Evolutionary conservation across 2,888 invertebrate species (phyloP).

Genomic region (Pteria penguin): DNA sequence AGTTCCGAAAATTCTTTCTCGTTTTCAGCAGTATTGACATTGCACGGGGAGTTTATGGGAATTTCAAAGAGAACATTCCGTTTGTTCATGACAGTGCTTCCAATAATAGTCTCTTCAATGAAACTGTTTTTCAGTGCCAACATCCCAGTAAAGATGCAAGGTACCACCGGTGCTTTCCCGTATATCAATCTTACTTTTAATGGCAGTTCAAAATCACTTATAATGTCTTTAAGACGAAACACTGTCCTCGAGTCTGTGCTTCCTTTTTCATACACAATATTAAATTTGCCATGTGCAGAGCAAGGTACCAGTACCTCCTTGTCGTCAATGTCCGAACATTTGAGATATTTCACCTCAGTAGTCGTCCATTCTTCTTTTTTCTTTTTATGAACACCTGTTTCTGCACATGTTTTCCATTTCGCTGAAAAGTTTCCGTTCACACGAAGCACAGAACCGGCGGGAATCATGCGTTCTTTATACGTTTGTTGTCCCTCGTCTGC

Average conservation of each 20-base stretch:
- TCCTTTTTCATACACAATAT: constrained; percentile 67
- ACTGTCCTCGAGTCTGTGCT: constrained; percentile 60
- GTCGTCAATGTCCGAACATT: constrained; percentile 63
- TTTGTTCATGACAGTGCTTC: constrained; percentile 66
- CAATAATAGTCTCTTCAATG: constrained; percentile 60
- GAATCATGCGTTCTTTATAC: constrained; percentile 64
- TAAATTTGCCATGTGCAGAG: constrained; percentile 66
- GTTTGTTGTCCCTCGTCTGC: constrained; percentile 51
- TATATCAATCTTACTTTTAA: constrained; percentile 70
- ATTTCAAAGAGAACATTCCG: constrained; percentile 72
- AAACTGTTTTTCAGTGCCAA: constrained; percentile 53
- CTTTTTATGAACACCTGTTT: constrained; percentile 65
- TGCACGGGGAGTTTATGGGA: constrained; percentile 52
- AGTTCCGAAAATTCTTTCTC: constrained; percentile 57
- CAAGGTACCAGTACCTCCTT: constrained; percentile 67
- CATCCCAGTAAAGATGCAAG: constrained; percentile 73
- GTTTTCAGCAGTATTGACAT: constrained; percentile 45
- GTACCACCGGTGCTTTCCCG: constrained; percentile 71
- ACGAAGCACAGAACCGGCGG: constrained; percentile 63
- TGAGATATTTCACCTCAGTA: constrained; percentile 67
- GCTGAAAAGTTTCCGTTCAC: constrained; percentile 66
- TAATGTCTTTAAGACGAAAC: constrained; percentile 70
- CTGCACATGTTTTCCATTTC: constrained; percentile 68
- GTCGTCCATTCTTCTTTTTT: constrained; percentile 67
- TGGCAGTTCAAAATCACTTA: constrained; percentile 63